Evolutionary conservation across 2,797 vertebrate species (phyloP), one percentile per base, ranked within the genome.

Genomic region (Sebastes steindachneri): DNA sequence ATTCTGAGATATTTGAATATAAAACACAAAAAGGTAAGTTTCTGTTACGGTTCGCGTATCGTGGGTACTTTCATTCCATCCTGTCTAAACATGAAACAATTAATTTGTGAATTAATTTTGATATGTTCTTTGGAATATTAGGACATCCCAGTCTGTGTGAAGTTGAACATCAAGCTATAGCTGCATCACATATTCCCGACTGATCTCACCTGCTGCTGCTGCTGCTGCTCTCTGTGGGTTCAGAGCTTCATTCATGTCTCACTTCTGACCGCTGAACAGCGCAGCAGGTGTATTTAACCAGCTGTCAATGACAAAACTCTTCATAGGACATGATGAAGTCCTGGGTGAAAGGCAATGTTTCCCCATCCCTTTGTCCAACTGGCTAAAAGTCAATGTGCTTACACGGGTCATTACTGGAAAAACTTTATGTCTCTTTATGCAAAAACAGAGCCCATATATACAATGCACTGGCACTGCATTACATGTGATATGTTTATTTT

Each of bases 21-120:
- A 99, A 97, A 89, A 99, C 98, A 28, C 98, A 99, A 88, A 99
- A 97, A 97, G 98, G 99, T 99, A 94, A 78, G 86, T 84, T 17
- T 71, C 3, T 15, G 11, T 60, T 28, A 19, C 2, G 55, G 11
- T 54, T 35, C 10, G 0, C 7, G 3, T 9, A 21, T 58, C 14
- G 11, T 23, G 2, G 14, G 62, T n/a, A 8, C 59, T 65, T 37
- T 58, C 0, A 15, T 28, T 1, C 26, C 12, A 55, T 9, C n/a
- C 3, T 33, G 29, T 69, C 33, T 1, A 26, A 73, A 53, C 68
- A 60, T 25, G 12, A 14, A 33, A 45, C 76, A 23, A 35, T 53
- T 68, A 1, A 37, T 68, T 37, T 57, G 6, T 51, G 14, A 51
- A 74, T 74, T 58, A 0, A 48, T 77, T 73, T 21, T 26, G 23